A percentile compares a stretch with the other conserved stretches of the same genome.
Conservation (phyloP, 2,797 vertebrate genomes). For the Melanotaenia boesemani region DNA sequence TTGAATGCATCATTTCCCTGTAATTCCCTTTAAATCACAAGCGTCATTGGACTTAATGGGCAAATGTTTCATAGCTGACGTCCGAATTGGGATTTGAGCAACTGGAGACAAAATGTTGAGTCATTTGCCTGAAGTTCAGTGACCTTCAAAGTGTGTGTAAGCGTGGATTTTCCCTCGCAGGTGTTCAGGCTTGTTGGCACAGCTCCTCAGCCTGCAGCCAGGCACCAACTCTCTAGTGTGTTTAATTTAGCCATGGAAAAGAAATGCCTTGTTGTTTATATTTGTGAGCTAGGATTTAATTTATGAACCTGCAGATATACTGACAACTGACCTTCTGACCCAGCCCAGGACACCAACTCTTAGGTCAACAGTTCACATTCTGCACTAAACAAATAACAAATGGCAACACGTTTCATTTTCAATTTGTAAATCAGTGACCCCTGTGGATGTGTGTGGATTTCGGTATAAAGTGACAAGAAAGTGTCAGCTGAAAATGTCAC, state of each 20-base stretch:
- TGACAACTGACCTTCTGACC: slow-evolving; percentile 7
- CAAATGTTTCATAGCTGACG: slow-evolving; percentile 81
- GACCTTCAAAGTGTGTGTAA: slow-evolving; percentile 80
- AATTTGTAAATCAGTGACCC: slow-evolving; percentile 75
- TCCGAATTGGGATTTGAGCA: slow-evolving; percentile 77
- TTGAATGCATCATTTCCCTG: slow-evolving; percentile 83
- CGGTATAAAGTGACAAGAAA: slow-evolving; percentile 80
- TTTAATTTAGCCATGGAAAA: slow-evolving; percentile 58
- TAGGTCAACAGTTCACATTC: slow-evolving; percentile 37
- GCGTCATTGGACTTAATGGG: slow-evolving; percentile 84
- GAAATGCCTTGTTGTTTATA: slow-evolving; percentile 56
- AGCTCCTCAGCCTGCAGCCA: slow-evolving; percentile 51
- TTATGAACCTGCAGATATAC: slow-evolving; percentile 26
- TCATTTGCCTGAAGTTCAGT: slow-evolving; percentile 80
- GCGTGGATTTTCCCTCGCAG: slow-evolving; percentile 64
- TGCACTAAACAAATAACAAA: slow-evolving; percentile 47
- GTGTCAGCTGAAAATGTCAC: slow-evolving; percentile 85
- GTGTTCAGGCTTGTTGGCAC: slow-evolving; percentile 71
- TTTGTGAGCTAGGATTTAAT: slow-evolving; percentile 51
- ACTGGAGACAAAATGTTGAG: slow-evolving; percentile 78
- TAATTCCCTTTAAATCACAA: slow-evolving; percentile 84
- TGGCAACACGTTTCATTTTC: slow-evolving; percentile 41
- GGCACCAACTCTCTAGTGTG: slow-evolving; percentile 38
- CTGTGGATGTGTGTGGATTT: slow-evolving; percentile 60
- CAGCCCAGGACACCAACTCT: slow-evolving; percentile 3